Evolutionary conservation across 2,888 invertebrate species (phyloP).

Genomic region (Hyposoter dolosus): DNA sequence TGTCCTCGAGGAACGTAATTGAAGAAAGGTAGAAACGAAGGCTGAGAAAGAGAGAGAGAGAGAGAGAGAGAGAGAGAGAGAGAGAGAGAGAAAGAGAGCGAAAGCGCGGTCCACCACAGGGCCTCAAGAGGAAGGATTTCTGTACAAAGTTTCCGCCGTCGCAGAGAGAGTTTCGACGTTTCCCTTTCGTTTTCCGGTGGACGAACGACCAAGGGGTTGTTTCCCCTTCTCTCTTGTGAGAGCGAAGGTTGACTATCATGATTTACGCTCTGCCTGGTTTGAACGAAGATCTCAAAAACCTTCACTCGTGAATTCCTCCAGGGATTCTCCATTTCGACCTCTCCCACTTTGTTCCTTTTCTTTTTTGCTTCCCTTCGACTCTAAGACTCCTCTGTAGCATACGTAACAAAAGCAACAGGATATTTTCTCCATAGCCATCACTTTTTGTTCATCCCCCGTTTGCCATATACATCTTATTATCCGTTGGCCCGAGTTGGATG

Average conservation of each 20-base stretch:
- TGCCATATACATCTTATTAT: constrained; percentile 13
- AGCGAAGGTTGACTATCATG: constrained; percentile 62
- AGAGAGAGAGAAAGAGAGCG: neutral
- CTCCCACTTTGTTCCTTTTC: constrained; percentile 38
- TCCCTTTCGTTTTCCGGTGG: constrained; percentile 61
- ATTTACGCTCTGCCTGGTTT: constrained; percentile 45
- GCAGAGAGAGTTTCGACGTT: constrained; percentile 65
- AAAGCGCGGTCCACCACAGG: constrained; percentile 45
- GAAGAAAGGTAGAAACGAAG: constrained; percentile 13
- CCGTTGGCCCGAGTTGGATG: constrained; percentile 8
- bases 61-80: constrained; percentile 10
- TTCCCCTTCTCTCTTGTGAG: neutral
- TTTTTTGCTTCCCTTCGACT: neutral
- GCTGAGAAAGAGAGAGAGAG: neutral
- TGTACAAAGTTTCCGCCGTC: constrained; percentile 59
- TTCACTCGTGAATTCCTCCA: constrained; percentile 57
- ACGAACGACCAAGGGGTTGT: constrained; percentile 39
- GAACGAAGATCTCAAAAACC: constrained; percentile 46
- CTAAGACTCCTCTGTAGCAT: constrained; percentile 9
- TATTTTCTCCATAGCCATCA: constrained; percentile 44
- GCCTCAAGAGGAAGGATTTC: constrained; percentile 43
- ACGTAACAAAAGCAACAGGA: constrained; percentile 66
- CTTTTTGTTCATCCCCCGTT: constrained; percentile 29
- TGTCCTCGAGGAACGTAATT: constrained; percentile 47
- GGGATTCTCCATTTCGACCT: constrained; percentile 51